Percentiles rank a stretch among this genome's conserved stretches.
Conservation (phyloP, 2,113 vertebrate genomes). For the Anhinga rufa region DNA sequence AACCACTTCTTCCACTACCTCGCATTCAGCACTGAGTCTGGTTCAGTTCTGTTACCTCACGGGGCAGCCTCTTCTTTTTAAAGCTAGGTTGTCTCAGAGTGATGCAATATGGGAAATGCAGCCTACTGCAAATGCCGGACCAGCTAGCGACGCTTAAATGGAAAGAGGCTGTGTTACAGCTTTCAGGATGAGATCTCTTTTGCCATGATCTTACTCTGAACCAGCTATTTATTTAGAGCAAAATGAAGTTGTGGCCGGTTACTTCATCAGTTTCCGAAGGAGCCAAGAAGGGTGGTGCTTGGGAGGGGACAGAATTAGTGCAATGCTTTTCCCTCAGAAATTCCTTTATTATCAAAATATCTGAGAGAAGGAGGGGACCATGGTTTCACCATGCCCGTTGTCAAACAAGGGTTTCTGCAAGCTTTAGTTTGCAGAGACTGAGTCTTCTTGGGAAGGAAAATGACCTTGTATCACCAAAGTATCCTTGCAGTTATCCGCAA, state of each 20-base stretch:
- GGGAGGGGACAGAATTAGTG: background rate
- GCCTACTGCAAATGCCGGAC: background rate
- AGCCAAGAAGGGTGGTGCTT: background rate
- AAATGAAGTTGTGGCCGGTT: background rate
- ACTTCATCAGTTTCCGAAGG: constrained; percentile 4
- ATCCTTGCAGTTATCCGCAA: background rate
- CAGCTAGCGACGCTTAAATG: background rate
- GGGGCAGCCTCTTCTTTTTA: background rate
- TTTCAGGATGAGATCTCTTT: constrained; percentile 26
- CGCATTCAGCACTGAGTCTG: background rate
- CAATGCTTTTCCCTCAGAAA: background rate
- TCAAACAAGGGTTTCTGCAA: background rate
- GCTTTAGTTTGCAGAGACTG: background rate
- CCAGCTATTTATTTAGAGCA: constrained; percentile 11
- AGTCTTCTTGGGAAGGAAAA: background rate
- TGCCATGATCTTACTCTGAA: constrained; percentile 48
- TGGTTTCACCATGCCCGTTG: background rate
- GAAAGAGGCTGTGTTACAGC: background rate
- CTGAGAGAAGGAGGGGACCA: background rate
- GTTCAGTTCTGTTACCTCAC: background rate
- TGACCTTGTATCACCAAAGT: background rate
- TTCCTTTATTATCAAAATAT: background rate
- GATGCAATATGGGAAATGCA: background rate
- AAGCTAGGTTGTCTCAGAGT: background rate
- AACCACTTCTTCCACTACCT: background rate